A percentile compares a stretch with the other conserved stretches of the same genome.
Evolutionary conservation across 2,888 invertebrate genomes (phyloP).

Genomic region (Philereme vetulata): DNA sequence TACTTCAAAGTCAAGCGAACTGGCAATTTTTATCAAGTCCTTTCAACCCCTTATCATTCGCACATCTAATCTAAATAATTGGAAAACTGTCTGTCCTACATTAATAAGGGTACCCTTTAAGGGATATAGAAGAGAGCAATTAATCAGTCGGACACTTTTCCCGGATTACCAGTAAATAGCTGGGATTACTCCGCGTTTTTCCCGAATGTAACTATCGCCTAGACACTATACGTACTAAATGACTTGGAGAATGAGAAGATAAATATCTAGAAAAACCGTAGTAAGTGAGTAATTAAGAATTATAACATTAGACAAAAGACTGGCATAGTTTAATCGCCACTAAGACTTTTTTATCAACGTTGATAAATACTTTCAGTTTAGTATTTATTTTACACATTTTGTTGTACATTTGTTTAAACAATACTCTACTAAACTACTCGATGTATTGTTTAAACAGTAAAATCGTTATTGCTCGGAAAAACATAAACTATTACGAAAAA

Average conservation of each 20-base stretch:
- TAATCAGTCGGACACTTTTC: conserved; percentile 63
- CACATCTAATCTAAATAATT: conserved; percentile 24
- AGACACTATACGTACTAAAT: conserved; percentile 48
- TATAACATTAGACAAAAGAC: no score
- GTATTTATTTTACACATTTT: no score
- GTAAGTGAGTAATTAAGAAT: background rate
- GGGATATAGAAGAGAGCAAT: conserved; percentile 47
- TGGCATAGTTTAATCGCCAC: no score
- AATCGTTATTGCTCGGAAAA: no score
- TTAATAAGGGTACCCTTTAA: conserved; percentile 37
- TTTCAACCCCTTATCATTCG: conserved; percentile 13
- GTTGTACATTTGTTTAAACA: no score
- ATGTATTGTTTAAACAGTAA: no score
- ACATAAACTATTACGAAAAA: no score
- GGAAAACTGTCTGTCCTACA: conserved; percentile 30
- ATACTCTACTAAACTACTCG: no score
- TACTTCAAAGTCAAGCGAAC: background rate
- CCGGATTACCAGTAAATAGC: conserved; percentile 63
- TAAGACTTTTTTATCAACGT: no score
- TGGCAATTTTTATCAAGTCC: background rate
- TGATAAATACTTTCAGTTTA: no score
- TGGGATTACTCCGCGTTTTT: conserved; percentile 58
- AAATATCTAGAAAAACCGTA: conserved; percentile 12
- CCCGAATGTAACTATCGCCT: conserved; percentile 42
- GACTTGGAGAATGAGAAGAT: conserved; percentile 28